A percentile compares a stretch with the other conserved stretches of the same genome.
Evolutionary conservation across 2,113 vertebrate species (phyloP).

Genomic region (Cryptomyrus ogoouensis): DNA sequence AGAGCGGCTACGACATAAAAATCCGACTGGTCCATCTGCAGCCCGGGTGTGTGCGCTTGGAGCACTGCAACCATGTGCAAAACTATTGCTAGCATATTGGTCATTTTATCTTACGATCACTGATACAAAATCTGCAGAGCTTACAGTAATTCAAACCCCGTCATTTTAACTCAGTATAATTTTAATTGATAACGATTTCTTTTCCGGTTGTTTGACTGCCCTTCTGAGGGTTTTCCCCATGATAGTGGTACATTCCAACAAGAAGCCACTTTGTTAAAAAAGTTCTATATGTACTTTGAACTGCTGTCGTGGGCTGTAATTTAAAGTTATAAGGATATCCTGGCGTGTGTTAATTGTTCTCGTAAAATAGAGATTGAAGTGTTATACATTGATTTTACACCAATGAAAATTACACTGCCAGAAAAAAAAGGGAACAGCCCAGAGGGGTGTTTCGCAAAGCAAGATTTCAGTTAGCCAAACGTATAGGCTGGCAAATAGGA

Average conservation of each 20-base stretch:
- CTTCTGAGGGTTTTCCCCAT: no score
- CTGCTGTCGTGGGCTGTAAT: background rate
- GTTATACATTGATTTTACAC: background rate
- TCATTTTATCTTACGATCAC: background rate
- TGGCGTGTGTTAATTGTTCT: background rate
- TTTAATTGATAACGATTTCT: background rate
- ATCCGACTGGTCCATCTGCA: constrained; percentile 15
- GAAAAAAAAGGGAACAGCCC: background rate
- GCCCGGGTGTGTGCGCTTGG: background rate
- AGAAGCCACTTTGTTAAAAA: background rate
- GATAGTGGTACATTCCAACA: constrained; percentile 18
- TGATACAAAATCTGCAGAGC: background rate
- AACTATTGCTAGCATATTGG: constrained; percentile 9
- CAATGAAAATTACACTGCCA: background rate
- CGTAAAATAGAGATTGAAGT: background rate
- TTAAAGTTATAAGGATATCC: background rate
- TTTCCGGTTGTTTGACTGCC: no score
- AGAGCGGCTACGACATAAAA: constrained; percentile 5
- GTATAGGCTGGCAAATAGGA: background rate
- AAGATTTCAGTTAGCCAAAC: background rate
- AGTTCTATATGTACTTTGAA: background rate
- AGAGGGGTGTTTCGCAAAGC: background rate
- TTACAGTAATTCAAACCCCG: background rate
- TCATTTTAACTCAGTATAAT: background rate
- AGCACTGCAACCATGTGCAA: background rate